These are phyloP conservation scores for Argynnis bischoffii DNA, from an alignment of 2,888 invertebrate genomes.

Conservation along the genomic window DNA sequence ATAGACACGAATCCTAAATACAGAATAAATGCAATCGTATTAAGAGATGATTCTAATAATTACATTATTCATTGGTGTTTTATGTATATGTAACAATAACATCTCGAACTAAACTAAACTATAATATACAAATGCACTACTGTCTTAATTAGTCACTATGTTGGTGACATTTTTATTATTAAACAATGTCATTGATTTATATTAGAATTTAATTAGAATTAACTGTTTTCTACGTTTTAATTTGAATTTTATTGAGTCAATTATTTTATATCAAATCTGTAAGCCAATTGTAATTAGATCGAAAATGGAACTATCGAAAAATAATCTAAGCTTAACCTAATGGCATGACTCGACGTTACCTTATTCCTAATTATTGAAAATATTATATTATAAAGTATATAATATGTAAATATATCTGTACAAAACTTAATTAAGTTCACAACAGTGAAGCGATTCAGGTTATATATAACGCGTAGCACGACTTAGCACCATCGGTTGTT, in stretches of 20 bases:
- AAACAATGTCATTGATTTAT: constrained; percentile 1
- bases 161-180: not conserved
- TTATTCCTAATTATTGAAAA: constrained; percentile 60
- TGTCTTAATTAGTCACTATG: constrained; percentile 1
- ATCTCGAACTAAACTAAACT: constrained; percentile 29
- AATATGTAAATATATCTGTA: constrained; percentile 59
- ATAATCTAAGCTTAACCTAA: constrained; percentile 65
- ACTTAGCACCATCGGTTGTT: constrained; percentile 73
- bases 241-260: no score
- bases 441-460: constrained; percentile 64
- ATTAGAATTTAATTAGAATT: no score
- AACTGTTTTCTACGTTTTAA: no score
- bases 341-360: constrained; percentile 78
- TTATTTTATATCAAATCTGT: no score
- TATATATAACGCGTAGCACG: constrained; percentile 77
- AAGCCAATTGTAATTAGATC: not conserved
- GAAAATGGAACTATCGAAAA: constrained; percentile 20
- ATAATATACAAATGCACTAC: constrained; percentile 31
- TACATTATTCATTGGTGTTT: constrained; percentile 67
- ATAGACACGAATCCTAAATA: constrained; percentile 50
- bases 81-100: constrained; percentile 43
- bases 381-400: constrained; percentile 50
- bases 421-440: constrained; percentile 68
- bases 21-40: constrained; percentile 59
- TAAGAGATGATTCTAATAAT: constrained; percentile 47